These are phyloP conservation scores for Pyrgus malvae DNA, from an alignment of 2,888 invertebrate species.

Conservation along the genomic window DNA sequence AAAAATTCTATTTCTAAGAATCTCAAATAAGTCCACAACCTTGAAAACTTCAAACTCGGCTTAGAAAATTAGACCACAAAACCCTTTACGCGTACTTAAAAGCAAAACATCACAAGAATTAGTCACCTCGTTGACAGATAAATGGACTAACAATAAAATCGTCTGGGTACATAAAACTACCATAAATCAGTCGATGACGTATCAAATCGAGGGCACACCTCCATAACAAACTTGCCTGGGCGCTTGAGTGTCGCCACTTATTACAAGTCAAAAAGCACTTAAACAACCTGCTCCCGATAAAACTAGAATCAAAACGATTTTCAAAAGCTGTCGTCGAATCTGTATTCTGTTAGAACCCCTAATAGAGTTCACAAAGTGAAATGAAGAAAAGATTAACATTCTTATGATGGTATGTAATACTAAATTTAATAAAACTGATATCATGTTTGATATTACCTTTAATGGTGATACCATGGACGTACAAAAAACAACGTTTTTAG, in stretches of 20 bases:
- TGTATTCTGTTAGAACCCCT: background rate
- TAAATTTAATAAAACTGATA: background rate
- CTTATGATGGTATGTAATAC: slow-evolving; percentile 1
- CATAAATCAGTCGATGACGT: slow-evolving; percentile 45
- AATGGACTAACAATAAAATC: slow-evolving; percentile 37
- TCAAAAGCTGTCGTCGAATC: slow-evolving; percentile 27
- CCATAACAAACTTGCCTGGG: slow-evolving; percentile 31
- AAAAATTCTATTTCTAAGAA: no score
- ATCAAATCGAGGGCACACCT: slow-evolving; percentile 37
- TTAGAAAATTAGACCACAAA: background rate
- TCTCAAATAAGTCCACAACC: background rate
- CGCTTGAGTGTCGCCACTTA: slow-evolving; percentile 22
- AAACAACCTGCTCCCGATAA: slow-evolving; percentile 30
- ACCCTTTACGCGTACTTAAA: background rate
- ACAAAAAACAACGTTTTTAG: no score
- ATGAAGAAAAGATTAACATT: slow-evolving; percentile 1
- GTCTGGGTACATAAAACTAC: slow-evolving; percentile 31
- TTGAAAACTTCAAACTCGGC: background rate
- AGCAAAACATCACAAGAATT: slow-evolving; percentile 26
- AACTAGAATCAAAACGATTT: slow-evolving; percentile 33
- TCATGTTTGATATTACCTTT: no score
- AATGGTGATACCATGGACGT: no score
- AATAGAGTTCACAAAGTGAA: background rate
- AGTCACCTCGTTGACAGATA: slow-evolving; percentile 38
- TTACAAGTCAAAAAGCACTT: slow-evolving; percentile 30